Conservation (phyloP, 2,888 invertebrate genomes). For the Rhagonycha lutea region DNA sequence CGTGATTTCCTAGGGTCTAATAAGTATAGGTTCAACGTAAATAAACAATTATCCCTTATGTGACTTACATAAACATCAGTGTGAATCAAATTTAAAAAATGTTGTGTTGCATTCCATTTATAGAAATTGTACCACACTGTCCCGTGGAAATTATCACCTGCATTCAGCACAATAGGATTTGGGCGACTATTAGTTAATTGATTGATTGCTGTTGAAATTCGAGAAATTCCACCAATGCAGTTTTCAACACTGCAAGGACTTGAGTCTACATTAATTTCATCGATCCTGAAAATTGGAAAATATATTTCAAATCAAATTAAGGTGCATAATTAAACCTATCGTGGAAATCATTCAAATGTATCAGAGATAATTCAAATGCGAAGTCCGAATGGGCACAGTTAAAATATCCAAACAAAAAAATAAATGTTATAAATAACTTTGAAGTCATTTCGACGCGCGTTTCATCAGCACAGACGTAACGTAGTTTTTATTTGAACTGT, state of each 20-base stretch:
- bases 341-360: conserved; percentile 60
- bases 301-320: background rate
- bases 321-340: conserved; percentile 52
- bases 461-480: background rate
- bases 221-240: conserved; percentile 73
- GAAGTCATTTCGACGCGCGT: background rate
- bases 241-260: conserved; percentile 60
- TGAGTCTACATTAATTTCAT: conserved; percentile 61
- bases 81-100: conserved; percentile 75
- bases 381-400: background rate
- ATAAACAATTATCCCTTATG: background rate
- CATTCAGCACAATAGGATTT: conserved; percentile 73
- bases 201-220: conserved; percentile 63
- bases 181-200: conserved; percentile 56
- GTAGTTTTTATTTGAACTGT: background rate
- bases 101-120: conserved; percentile 74
- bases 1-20: conserved; percentile 84
- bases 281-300: conserved; percentile 51
- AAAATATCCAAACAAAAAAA: background rate
- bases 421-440: background rate
- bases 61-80: conserved; percentile 73
- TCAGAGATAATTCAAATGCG: conserved; percentile 42
- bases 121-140: conserved; percentile 81
- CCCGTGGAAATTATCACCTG: conserved; percentile 84
- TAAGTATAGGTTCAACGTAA: background rate